Conservation (phyloP, 2,113 vertebrate species). For the Osmerus mordax region DNA sequence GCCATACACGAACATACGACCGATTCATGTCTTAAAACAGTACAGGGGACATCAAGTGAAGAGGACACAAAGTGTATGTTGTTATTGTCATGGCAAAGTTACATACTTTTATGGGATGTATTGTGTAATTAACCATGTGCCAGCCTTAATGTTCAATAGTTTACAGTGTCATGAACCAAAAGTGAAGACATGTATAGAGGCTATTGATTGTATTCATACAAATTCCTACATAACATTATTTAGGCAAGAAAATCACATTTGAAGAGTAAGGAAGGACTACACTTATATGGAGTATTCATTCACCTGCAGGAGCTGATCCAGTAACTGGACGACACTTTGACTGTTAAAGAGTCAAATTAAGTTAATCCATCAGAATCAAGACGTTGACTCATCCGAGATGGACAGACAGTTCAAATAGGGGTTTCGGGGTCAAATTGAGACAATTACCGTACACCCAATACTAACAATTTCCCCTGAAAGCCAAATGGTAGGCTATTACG, state of each 20-base stretch:
- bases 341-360: neutral
- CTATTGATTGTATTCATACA: too few relatives aligned
- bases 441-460: neutral
- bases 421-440: neutral
- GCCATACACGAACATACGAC: too few relatives aligned
- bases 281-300: neutral
- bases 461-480: neutral
- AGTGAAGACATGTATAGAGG: too few relatives aligned
- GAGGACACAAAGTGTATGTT: neutral
- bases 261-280: neutral
- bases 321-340: slow-evolving; percentile 10
- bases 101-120: neutral
- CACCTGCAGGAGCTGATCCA: slow-evolving; percentile 15
- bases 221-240: too few relatives aligned
- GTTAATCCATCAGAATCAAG: neutral
- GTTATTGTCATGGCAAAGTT: slow-evolving; percentile 11
- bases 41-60: neutral
- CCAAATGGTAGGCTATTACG: too few relatives aligned
- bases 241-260: neutral
- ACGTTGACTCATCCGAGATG: neutral
- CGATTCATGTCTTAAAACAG: neutral
- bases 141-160: neutral
- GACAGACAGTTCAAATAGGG: neutral
- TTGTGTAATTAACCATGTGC: neutral
- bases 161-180: too few relatives aligned